Conservation (phyloP, 2,113 vertebrate species). For the Oophaga pumilio region DNA sequence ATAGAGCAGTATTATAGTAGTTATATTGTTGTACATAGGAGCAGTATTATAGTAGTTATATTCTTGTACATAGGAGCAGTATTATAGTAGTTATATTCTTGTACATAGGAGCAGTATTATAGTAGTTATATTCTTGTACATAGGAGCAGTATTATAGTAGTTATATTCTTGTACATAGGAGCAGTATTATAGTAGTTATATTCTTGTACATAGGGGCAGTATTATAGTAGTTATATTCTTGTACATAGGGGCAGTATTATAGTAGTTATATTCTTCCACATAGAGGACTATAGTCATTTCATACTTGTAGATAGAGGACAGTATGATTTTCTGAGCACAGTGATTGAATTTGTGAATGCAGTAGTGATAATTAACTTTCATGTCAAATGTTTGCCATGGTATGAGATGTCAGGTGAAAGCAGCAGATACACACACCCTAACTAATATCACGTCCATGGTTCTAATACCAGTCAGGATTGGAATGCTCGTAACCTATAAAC, state of each 20-base stretch:
- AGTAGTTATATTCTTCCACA: not conserved
- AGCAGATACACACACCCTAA: not conserved
- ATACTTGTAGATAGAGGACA: not conserved
- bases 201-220: not conserved
- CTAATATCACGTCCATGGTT: not conserved
- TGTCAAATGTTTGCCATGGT: not conserved
- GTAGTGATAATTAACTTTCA: not conserved
- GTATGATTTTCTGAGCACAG: not conserved
- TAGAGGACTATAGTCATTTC: not conserved
- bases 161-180: not conserved
- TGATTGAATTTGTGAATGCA: not conserved
- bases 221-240: constrained; percentile 3
- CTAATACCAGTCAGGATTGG: constrained; percentile 10
- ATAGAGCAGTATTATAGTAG: not conserved
- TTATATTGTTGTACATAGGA: not conserved
- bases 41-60: no score
- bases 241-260: not conserved
- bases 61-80: no score
- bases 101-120: not conserved
- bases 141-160: not conserved
- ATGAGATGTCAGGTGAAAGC: not conserved
- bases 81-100: not conserved
- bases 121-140: not conserved
- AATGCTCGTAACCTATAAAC: constrained; percentile 19
- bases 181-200: no score